Evolutionary conservation across 2,797 vertebrate genomes (phyloP).

Genomic region (Diplodus puntazzo): DNA sequence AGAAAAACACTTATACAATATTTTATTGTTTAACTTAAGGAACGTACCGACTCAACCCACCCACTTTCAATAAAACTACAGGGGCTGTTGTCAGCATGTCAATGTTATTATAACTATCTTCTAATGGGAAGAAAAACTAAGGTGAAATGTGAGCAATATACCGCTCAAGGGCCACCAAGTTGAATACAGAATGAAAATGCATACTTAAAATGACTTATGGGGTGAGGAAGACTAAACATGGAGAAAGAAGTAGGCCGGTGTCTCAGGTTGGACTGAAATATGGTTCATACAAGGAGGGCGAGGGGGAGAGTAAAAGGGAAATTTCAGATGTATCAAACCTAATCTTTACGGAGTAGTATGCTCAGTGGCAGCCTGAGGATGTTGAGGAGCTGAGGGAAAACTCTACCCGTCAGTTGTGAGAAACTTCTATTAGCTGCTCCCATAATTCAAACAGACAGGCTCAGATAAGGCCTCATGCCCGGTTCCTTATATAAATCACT

Average conservation of each 20-base stretch:
- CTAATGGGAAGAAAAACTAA: background rate
- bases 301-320: background rate
- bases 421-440: constrained; percentile 57
- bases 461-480: constrained; percentile 50
- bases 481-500: constrained; percentile 65
- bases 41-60: background rate
- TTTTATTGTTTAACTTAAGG: background rate
- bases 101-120: background rate
- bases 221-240: background rate
- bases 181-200: background rate
- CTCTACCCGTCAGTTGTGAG: constrained; percentile 31
- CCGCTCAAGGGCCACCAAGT: background rate
- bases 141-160: background rate
- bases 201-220: constrained; percentile 39
- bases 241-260: background rate
- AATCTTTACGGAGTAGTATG: constrained; percentile 18
- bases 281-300: background rate
- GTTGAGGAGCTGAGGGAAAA: constrained; percentile 13
- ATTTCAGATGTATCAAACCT: constrained; percentile 18
- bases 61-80: too few relatives aligned
- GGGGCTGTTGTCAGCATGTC: background rate
- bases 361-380: constrained; percentile 33
- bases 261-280: constrained; percentile 8
- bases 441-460: constrained; percentile 72
- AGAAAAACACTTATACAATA: too few relatives aligned